Evolutionary conservation across 1,140 invertebrate genomes (phyloP).

Genomic region (Bathynomus jamesi): DNA sequence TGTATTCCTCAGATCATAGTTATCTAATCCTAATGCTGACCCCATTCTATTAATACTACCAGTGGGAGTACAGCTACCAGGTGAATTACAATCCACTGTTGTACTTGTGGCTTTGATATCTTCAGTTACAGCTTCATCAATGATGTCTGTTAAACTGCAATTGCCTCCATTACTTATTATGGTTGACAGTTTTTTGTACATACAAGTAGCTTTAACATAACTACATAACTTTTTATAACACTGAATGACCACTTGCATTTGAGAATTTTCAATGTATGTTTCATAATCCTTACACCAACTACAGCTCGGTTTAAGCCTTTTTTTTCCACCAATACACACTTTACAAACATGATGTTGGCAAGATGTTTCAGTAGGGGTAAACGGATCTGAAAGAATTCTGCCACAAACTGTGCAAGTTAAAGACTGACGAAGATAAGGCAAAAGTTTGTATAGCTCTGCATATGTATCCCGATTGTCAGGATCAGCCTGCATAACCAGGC

Average conservation of each 20-base stretch:
- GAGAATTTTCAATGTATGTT: constrained; percentile 72
- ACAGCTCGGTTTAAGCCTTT: constrained; percentile 73
- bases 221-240: constrained; percentile 83
- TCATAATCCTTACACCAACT: constrained; percentile 74
- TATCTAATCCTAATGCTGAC: not conserved
- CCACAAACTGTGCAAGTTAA: constrained; percentile 81
- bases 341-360: constrained; percentile 81
- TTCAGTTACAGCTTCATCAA: constrained; percentile 48
- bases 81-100: too few relatives aligned
- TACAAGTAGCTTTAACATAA: constrained; percentile 62
- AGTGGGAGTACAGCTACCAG: too few relatives aligned
- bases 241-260: constrained; percentile 67
- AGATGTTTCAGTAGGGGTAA: constrained; percentile 65
- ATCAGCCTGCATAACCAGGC: constrained; percentile 63
- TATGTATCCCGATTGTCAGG: constrained; percentile 60
- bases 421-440: constrained; percentile 74
- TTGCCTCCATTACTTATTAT: constrained; percentile 44
- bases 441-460: constrained; percentile 68
- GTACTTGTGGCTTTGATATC: too few relatives aligned
- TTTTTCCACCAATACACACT: constrained; percentile 70
- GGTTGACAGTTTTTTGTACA: constrained; percentile 52
- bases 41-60: too few relatives aligned
- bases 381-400: constrained; percentile 69
- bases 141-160: constrained; percentile 42
- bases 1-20: not conserved